Conservation (phyloP, 92 coral and sea anemone genomes). For the Epizoanthus fatuus region DNA sequence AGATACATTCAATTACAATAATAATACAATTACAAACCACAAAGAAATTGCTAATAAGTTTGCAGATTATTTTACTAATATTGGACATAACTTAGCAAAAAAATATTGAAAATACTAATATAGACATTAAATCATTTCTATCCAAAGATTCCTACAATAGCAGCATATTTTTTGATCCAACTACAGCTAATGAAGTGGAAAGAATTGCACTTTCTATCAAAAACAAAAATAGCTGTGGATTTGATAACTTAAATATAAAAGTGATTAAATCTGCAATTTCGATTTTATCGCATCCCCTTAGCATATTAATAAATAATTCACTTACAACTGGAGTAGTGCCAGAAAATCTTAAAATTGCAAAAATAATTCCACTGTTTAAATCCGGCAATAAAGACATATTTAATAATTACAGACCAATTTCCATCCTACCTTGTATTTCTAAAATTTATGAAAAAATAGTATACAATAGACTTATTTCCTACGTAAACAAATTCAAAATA, state of each 20-base stretch:
- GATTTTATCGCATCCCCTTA: constrained; percentile 8
- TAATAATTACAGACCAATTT: constrained; percentile 39
- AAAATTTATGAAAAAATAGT: constrained; percentile 30
- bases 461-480: constrained; percentile 21
- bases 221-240: constrained; percentile 38
- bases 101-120: neutral
- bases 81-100: constrained; percentile 16
- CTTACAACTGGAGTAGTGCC: constrained; percentile 46
- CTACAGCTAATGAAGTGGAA: constrained; percentile 25
- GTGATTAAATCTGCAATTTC: constrained; percentile 17
- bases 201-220: constrained; percentile 5
- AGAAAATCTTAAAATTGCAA: constrained; percentile 31
- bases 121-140: neutral
- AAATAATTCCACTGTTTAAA: constrained; percentile 45
- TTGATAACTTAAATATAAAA: constrained; percentile 19
- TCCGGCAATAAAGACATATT: constrained; percentile 31
- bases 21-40: neutral
- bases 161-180: too few relatives aligned
- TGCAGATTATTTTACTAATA: constrained; percentile 29
- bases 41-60: constrained; percentile 18
- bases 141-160: too few relatives aligned
- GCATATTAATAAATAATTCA: constrained; percentile 19
- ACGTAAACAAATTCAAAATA: constrained; percentile 14
- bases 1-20: neutral
- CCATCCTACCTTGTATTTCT: constrained; percentile 33